Conservation (phyloP, 2,113 vertebrate species). For the Xenopus tropicalis region UCB_Xtro_10.0 CM004449.2:24747001-24747500, state of each 20-base stretch:
- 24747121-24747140: not conserved
- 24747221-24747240: constrained; percentile 25
- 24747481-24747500: constrained; percentile 28
- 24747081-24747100: not conserved
- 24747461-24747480: constrained; percentile 16
- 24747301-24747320: constrained; percentile 23
- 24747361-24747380: constrained; percentile 32
- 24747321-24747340: constrained; percentile 41
- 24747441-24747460: constrained; percentile 41
- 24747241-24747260: constrained; percentile 31
- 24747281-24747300: constrained; percentile 35
- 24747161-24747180: not conserved
- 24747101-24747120: not conserved
- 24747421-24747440: constrained; percentile 43
- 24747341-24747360: constrained; percentile 44
- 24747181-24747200: too few relatives aligned
- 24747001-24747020: too few relatives aligned
- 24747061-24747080: not conserved
- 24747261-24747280: constrained; percentile 26
- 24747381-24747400: constrained; percentile 39
- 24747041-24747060: not conserved
- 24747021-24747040: too few relatives aligned
- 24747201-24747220: constrained; percentile 16
- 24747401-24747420: constrained; percentile 33
- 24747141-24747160: constrained; percentile 1